phyloP scores from a whole-genome alignment of 2,888 invertebrate species.

The Endomychus coccineus region DNA sequence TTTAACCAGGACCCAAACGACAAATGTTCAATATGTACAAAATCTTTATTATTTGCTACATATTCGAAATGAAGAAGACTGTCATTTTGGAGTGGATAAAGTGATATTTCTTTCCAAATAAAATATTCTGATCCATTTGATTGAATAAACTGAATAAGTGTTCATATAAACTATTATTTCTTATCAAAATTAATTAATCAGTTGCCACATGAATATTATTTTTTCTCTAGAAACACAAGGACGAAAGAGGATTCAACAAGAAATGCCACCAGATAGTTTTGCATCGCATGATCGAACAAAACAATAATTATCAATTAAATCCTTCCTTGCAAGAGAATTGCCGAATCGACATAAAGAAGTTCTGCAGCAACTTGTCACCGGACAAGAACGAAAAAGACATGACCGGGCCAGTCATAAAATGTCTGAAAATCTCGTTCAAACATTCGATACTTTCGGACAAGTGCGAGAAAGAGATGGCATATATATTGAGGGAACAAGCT shows the following conservation, averaged over 20 bases:
- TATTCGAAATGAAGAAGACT: no score
- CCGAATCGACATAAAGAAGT: constrained; percentile 69
- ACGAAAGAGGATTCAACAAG: constrained; percentile 70
- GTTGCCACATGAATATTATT: no score
- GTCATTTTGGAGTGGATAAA: no score
- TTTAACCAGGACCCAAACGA: not conserved
- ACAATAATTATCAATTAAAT: constrained; percentile 84
- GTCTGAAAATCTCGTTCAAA: constrained; percentile 74
- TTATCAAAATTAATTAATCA: no score
- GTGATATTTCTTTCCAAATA: no score
- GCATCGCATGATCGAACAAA: constrained; percentile 83
- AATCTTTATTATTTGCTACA: not conserved
- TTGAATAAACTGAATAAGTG: no score
- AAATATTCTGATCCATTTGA: no score
- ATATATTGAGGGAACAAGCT: constrained; percentile 79
- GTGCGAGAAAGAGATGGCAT: constrained; percentile 77
- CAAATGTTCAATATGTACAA: not conserved
- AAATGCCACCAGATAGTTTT: constrained; percentile 79
- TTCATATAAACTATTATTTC: no score
- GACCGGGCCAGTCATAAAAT: constrained; percentile 77
- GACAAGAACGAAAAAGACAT: constrained; percentile 61
- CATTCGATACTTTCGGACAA: constrained; percentile 62
- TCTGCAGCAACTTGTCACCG: constrained; percentile 42
- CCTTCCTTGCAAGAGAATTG: constrained; percentile 76
- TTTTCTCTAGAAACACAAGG: constrained; percentile 62